Base-by-base conservation (phyloP, 2,113 vertebrate genomes). In the Lampris megalopsis region DNA sequence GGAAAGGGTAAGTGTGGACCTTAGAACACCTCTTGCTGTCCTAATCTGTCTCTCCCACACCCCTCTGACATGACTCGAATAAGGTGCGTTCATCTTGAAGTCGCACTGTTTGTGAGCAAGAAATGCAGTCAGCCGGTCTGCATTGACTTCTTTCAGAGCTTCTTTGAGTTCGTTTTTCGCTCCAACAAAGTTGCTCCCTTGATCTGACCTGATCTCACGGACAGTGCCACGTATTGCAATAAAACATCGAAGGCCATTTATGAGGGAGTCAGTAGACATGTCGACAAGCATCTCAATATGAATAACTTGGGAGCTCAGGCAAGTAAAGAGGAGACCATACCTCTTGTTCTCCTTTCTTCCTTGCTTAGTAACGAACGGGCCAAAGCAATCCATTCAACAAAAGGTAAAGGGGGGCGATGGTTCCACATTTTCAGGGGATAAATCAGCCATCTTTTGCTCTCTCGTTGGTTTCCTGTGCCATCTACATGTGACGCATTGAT, bases 31-130 rank as follows among this genome's bases (percentile, higher is more conserved):
- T 62, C 52, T 68, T 1, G 73, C 37, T 36, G 53, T 53, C 61
- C 63, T 71, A 2, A 83, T 83, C 1, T 86, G 63, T 24, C 58
- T 24, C 11, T 84, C 81, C 72, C 74, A 79, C 0, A 86, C 64
- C 0, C 75, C 79, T 35, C 66, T 79, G 1, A n/a, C 13, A 24
- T 81, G 80, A 10, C 83, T 84, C 38, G 79, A 37, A 63, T 65
- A 41, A 9, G 24, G 58, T 35, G 56, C 9, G 3, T 75, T 62
- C 54, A 67, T 61, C 11, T 11, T 37, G 1, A 86, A 69, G 6
- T 84, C 24, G 24, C 24, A 24, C 24, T 24, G 24, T 24, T 24
- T 24, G 24, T 24, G 24, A 24, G 24, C 24, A 24, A 24, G 24
- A 24, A 24, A 24, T 24, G 24, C 24, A 24, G 24, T 24, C 24